Base-by-base conservation (phyloP, 2,888 invertebrate genomes). In the Andricus curvator region DNA sequence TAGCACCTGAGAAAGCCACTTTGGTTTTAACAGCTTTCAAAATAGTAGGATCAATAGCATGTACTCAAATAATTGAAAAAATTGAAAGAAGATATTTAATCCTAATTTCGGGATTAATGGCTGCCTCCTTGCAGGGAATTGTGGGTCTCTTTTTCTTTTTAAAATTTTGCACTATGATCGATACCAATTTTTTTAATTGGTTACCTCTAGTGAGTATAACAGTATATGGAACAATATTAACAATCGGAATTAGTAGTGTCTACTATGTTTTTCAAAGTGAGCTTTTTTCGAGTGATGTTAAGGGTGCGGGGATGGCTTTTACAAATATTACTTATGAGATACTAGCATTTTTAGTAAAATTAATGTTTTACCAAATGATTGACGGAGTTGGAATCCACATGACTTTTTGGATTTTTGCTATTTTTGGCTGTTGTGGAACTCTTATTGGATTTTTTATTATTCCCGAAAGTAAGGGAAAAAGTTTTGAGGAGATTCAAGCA, bases 191-290 rank as follows among this genome's bases (percentile, higher is more conserved):
- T 17, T 48, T 48, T 17, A 48, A 17, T 48, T 94, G 94, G 94
- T 93, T 95, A 88, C 95, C 95, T 82, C 93, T 95, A 80, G 92
- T 94, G 84, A 94, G 95, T 87, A 93, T 95, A 88, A 94, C 95
- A 51, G 93, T 94, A 83, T 95, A 95, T 92, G 94, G 95, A 92
- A 94, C 94, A 85, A 94, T 94, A 60, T 95, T 95, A 81, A 94
- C 95, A 5, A 93, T 95, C 88, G 95, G 95, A 29, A 93, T 95
- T 89, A 95, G 95, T 1, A 95, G 95, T 4, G 93, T 95, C 84
- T 95, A 95, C 44, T 95, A 95, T 88, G 94, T 95, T 60, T 94
- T 95, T 77, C 94, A 95, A 65, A 94, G 95, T 2, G 95, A 95
- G 91, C 93, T 95, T 88, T 95, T 96, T 89, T 94, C 96, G 62